These are phyloP conservation scores for Epizoanthus ramosus DNA, from an alignment of 92 coral and sea anemone genomes.

Conservation along the genomic window DNA sequence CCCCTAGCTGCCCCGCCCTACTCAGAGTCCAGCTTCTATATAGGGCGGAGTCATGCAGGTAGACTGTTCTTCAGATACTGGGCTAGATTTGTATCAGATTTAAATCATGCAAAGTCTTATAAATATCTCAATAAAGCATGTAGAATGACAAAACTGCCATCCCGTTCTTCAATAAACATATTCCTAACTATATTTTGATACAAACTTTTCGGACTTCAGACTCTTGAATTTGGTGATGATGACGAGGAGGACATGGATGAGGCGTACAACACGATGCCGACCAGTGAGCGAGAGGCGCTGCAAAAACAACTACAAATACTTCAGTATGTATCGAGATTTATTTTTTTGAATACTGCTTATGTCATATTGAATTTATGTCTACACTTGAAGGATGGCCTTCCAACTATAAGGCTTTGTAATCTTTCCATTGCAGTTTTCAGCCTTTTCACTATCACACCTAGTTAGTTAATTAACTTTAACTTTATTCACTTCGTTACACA, in stretches of 20 bases:
- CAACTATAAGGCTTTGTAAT: no score
- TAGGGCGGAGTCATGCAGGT: not conserved
- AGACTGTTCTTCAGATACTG: not conserved
- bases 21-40: no score
- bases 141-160: not conserved
- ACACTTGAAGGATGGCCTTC: no score
- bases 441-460: no score
- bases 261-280: slow-evolving; percentile 82
- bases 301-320: slow-evolving; percentile 75
- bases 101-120: not conserved
- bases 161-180: not conserved
- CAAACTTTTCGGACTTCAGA: not conserved
- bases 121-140: not conserved
- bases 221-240: slow-evolving; percentile 38
- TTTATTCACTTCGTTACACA: no score
- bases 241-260: slow-evolving; percentile 84
- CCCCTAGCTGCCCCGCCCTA: no score
- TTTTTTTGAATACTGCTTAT: not conserved
- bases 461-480: no score
- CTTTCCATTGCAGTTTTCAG: no score
- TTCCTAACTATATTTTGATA: not conserved
- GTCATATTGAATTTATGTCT: no score
- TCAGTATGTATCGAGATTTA: slow-evolving; percentile 61
- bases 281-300: slow-evolving; percentile 67
- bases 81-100: not conserved